Base-by-base conservation (phyloP, 1,140 invertebrate species). In the Galleria mellonella region DNA sequence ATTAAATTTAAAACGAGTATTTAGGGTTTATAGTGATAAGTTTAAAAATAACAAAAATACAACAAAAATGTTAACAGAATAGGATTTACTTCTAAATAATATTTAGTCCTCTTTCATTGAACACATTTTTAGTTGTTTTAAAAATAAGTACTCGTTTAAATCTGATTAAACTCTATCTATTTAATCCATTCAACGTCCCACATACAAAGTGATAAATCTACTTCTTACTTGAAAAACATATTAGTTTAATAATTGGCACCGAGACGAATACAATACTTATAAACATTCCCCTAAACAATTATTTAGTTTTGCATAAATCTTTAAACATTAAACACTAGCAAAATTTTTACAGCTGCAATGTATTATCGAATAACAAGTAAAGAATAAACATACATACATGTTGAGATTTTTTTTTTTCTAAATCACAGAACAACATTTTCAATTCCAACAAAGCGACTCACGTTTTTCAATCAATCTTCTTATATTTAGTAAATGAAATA, bases 171-270 rank as follows among this genome's bases (percentile, higher is more conserved):
- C 6, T 23, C 6, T 6, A 6, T 23, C 17, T 6, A 23, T 23
- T 23, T 2, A 3, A 3, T n/a, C 2, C 30, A 31, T 4, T 10
- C 12, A 45, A 33, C 37, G 32, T 38, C 43, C 30, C 17, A 17
- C 32, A 38, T 23, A 46, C 8, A 38, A 31, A 38, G 35, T n/a
- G n/a, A n/a, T n/a, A n/a, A 27, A 43, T 37, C 9, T 29, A 28
- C 32, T 11, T 37, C 14, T 17, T 36, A 44, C 12, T 42, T 32
- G 31, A 9, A 27, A 29, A 44, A 49, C 27, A 44, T 44, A 41
- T 32, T 31, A 44, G 14, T 48, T 48, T 45, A 54, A 31, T 41
- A 54, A 54, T 54, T 54, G 51, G 51, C 51, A 54, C 51, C 35
- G 35, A 47, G 44, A 52, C 27, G 27, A 38, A 41, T 41, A 47